Evolutionary conservation across 2,797 vertebrate species (phyloP).

Genomic region (Malurus leucopterus): DNA sequence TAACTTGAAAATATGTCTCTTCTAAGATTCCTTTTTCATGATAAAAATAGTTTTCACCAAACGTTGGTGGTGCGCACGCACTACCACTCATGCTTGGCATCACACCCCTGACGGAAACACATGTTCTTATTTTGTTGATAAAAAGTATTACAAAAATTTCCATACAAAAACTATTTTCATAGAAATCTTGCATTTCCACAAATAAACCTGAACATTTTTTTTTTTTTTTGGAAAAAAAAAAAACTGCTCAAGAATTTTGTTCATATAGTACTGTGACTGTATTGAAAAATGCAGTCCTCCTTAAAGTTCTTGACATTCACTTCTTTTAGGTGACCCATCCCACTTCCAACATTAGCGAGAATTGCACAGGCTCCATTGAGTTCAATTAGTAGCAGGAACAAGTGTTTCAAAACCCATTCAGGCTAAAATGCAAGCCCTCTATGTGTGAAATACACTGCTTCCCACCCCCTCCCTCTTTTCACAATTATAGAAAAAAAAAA

Average conservation of each 20-base stretch:
- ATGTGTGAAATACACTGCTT: constrained; percentile 34
- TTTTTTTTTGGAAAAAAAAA: constrained; percentile 51
- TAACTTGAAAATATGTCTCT: constrained; percentile 97
- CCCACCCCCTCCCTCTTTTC: constrained; percentile 23
- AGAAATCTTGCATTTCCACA: constrained; percentile 99
- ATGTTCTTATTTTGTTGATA: constrained; percentile 87
- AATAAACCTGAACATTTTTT: constrained; percentile 90
- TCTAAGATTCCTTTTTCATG: constrained; percentile 91
- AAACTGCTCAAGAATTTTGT: constrained; percentile 82
- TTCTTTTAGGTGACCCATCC: constrained; percentile 64
- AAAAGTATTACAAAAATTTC: constrained; percentile 99
- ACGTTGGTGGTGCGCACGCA: constrained; percentile 85
- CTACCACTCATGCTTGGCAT: constrained; percentile 82
- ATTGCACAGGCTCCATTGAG: constrained; percentile 68
- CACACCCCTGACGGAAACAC: constrained; percentile 77
- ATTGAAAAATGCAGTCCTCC: constrained; percentile 80
- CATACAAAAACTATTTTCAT: constrained; percentile 98
- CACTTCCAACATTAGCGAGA: constrained; percentile 59
- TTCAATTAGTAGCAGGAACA: constrained; percentile 64
- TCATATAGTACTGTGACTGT: constrained; percentile 75
- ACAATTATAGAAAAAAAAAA: constrained; percentile 37
- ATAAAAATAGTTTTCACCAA: constrained; percentile 97
- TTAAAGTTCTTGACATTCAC: constrained; percentile 67
- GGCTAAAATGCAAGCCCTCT: constrained; percentile 56
- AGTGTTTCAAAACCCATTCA: constrained; percentile 46